Conservation (phyloP, 1,140 invertebrate species). For the Panulirus ornatus region DNA sequence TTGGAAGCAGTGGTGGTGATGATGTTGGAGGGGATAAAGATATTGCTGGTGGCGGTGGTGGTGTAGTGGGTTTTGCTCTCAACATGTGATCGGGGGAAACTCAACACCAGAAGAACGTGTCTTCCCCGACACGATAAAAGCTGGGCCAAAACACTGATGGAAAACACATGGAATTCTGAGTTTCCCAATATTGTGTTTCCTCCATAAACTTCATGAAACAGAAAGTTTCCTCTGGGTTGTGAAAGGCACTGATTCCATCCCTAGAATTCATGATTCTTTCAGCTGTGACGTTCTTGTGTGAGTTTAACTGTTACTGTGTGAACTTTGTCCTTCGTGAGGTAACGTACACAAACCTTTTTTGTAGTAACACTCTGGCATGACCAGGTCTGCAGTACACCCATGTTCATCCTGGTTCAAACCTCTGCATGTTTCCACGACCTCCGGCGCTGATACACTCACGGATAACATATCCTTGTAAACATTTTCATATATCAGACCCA, state of each 20-base stretch:
- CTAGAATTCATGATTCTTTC: too few relatives aligned
- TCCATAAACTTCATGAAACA: neutral
- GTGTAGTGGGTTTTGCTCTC: neutral
- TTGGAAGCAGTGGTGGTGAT: neutral
- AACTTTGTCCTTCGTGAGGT: too few relatives aligned
- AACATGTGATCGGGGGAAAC: neutral
- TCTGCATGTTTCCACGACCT: neutral
- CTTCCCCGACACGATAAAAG: neutral
- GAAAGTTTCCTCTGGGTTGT: neutral
- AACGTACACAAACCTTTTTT: too few relatives aligned
- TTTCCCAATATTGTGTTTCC: conserved; percentile 28
- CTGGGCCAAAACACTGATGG: too few relatives aligned
- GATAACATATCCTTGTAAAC: too few relatives aligned
- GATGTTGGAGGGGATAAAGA: neutral
- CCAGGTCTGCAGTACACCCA: too few relatives aligned
- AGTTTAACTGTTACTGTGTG: too few relatives aligned
- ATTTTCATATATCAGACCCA: too few relatives aligned
- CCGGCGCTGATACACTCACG: neutral
- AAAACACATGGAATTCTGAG: too few relatives aligned
- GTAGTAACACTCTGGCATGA: too few relatives aligned
- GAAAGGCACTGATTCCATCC: too few relatives aligned
- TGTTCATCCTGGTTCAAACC: neutral
- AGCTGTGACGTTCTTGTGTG: too few relatives aligned
- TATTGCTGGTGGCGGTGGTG: neutral
- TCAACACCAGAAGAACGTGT: neutral